Percentiles rank a stretch among this genome's conserved stretches.
Evolutionary conservation across 2,888 invertebrate genomes (phyloP).

Genomic region (Acleris holmiana): DNA sequence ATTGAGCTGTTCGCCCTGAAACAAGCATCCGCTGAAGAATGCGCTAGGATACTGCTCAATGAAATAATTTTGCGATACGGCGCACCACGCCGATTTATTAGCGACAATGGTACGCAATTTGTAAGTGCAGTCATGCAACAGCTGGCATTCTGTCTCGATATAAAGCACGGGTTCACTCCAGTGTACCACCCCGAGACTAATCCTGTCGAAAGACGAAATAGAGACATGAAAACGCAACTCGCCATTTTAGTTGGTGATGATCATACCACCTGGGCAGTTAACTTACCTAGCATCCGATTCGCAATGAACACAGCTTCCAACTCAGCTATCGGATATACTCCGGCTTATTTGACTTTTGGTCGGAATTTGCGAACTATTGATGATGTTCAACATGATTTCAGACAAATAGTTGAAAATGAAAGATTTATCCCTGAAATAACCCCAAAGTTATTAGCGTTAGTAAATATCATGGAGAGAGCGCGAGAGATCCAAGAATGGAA

Average conservation of each 20-base stretch:
- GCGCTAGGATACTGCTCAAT: too few species aligned
- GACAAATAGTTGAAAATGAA: slow-evolving; percentile 1
- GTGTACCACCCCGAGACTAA: slow-evolving; percentile 36
- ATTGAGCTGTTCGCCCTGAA: too few species aligned
- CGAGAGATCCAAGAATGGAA: slow-evolving; percentile 5
- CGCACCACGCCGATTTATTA: slow-evolving; percentile 49
- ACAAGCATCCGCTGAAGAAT: too few species aligned
- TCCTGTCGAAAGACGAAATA: slow-evolving; percentile 40
- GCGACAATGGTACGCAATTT: slow-evolving; percentile 39
- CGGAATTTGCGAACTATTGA: neutral
- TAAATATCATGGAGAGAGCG: slow-evolving; percentile 2
- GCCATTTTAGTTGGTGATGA: slow-evolving; percentile 37
- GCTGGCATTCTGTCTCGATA: slow-evolving; percentile 3
- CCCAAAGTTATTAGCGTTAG: neutral
- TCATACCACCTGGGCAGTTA: slow-evolving; percentile 49
- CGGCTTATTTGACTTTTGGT: slow-evolving; percentile 15
- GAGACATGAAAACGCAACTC: slow-evolving; percentile 42
- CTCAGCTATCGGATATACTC: slow-evolving; percentile 3
- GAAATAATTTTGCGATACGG: slow-evolving; percentile 52
- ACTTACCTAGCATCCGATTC: slow-evolving; percentile 54
- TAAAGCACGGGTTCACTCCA: neutral
- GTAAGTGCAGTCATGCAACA: slow-evolving; percentile 42
- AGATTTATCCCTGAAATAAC: slow-evolving; percentile 5
- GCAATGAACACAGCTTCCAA: slow-evolving; percentile 55
- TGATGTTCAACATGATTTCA: neutral